Evolutionary conservation across 2,888 invertebrate genomes (phyloP).

Genomic region (Ennomos fuscantarius): DNA sequence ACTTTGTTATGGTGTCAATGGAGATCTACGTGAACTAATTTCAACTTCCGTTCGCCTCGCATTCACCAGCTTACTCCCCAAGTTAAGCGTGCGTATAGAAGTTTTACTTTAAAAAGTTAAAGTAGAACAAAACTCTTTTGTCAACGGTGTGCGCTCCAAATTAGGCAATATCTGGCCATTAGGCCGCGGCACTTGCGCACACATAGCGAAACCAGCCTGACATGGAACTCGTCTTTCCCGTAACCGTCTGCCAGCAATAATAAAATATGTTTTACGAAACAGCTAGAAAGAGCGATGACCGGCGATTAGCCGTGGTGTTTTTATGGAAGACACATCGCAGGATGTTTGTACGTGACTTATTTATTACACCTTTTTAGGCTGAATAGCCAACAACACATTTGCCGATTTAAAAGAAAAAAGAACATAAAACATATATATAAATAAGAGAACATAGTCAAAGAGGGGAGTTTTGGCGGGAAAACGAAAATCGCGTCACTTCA

Average conservation of each 20-base stretch:
- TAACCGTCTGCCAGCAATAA: slow-evolving; percentile 54
- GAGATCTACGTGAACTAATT: too few species aligned
- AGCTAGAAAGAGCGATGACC: slow-evolving; percentile 75
- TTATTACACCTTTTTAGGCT: slow-evolving; percentile 44
- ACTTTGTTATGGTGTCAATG: too few species aligned
- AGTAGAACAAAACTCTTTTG: slow-evolving; percentile 32
- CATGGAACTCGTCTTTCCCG: slow-evolving; percentile 66
- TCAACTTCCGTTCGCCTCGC: too few species aligned
- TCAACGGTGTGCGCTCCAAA: slow-evolving; percentile 52
- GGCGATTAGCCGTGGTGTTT: slow-evolving; percentile 71
- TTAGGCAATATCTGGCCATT: slow-evolving; percentile 63
- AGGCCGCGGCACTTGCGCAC: slow-evolving; percentile 67
- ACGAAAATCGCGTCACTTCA: too few species aligned
- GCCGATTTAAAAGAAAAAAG: slow-evolving; percentile 28
- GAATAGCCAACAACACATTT: slow-evolving; percentile 20
- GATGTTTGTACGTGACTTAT: slow-evolving; percentile 78
- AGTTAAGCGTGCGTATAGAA: too few species aligned
- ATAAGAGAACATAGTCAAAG: too few species aligned
- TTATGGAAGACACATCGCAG: slow-evolving; percentile 60
- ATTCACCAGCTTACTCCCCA: too few species aligned
- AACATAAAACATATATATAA: too few species aligned
- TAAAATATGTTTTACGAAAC: slow-evolving; percentile 59
- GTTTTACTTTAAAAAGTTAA: too few species aligned
- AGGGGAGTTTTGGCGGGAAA: too few species aligned
- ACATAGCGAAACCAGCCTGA: slow-evolving; percentile 55